These are phyloP conservation scores for Contarinia nasturtii DNA, from an alignment of 1,140 invertebrate species.

Conservation along the genomic window DNA sequence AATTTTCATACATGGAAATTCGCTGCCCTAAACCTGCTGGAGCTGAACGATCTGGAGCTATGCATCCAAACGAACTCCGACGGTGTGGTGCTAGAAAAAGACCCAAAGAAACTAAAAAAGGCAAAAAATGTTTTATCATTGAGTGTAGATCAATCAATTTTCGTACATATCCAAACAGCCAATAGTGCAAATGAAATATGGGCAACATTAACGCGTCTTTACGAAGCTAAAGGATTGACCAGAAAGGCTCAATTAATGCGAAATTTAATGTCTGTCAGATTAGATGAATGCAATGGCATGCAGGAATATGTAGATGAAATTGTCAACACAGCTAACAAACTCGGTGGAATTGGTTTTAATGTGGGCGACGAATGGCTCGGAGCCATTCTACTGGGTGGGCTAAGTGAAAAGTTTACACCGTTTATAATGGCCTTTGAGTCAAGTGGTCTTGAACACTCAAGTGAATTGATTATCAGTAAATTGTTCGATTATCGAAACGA, in stretches of 20 bases:
- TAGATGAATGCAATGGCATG: neutral
- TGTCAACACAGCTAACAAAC: slow-evolving; percentile 3
- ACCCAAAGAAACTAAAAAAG: neutral
- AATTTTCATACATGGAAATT: neutral
- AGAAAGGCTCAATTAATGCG: neutral
- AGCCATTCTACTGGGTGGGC: slow-evolving; percentile 15
- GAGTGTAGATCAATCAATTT: neutral
- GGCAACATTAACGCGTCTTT: neutral
- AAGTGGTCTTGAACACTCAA: too few species aligned
- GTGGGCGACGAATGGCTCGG: slow-evolving; percentile 17
- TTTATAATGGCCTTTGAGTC: slow-evolving; percentile 18
- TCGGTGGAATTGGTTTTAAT: slow-evolving; percentile 1
- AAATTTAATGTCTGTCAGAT: neutral
- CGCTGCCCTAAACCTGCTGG: neutral
- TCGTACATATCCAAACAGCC: neutral
- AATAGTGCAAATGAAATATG: neutral
- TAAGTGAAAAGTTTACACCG: slow-evolving; percentile 15
- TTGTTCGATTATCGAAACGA: too few species aligned
- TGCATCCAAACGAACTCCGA: neutral
- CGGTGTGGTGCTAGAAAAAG: neutral
- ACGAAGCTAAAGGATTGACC: neutral
- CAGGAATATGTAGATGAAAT: neutral
- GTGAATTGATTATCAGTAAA: too few species aligned
- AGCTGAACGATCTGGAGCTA: neutral
- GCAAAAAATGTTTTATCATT: neutral